Evolutionary conservation across 2,888 invertebrate genomes (phyloP), one percentile per base, ranked within the genome.

Genomic region (Leucophenga maculata): DNA sequence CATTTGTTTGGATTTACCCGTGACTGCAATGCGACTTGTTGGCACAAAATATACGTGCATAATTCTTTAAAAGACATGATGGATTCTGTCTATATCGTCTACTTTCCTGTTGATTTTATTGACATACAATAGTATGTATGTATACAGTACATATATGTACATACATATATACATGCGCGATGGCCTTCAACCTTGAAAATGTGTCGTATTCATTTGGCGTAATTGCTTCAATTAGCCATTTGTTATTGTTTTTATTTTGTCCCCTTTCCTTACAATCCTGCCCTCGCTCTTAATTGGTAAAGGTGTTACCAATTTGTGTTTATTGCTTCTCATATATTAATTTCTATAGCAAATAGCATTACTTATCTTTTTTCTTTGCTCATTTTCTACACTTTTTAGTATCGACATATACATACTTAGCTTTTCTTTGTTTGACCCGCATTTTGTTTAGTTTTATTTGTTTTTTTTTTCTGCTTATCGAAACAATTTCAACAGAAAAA

Each of bases 1-100:
- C 31, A 39, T 52, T 31, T 66, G 60, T 62, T 64, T 74, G 68
- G 66, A 31, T 65, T 66, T 68, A 62, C 67, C 54, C 62, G 32
- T 32, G 59, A 32, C 59, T n/a, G n/a, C 6, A 59, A 9, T n/a
- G 18, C 14, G 9, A 22, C 55, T n/a, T 20, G 22, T n/a, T 18
- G 8, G 54, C 54, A 16, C 26, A 26, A 26, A n/a, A n/a, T n/a
- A n/a, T 26, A 26, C 52, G 18, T 52, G 18, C 16, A 6, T 52
- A 18, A 52, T 60, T 18, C 20, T 44, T 16, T 20, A 6, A 11
- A 22, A 14, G 11, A 20, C 39, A 46, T 46, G 13, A 55, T 3
- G 50, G 16, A n/a, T 50, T 50, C 3, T 52, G n/a, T 9, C 18
- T 59, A 59, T 59, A 59, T 59, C 31, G 59, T 39, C 18, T 62